Conservation (phyloP, 2,113 vertebrate genomes). For the Xerus inauris region DNA sequence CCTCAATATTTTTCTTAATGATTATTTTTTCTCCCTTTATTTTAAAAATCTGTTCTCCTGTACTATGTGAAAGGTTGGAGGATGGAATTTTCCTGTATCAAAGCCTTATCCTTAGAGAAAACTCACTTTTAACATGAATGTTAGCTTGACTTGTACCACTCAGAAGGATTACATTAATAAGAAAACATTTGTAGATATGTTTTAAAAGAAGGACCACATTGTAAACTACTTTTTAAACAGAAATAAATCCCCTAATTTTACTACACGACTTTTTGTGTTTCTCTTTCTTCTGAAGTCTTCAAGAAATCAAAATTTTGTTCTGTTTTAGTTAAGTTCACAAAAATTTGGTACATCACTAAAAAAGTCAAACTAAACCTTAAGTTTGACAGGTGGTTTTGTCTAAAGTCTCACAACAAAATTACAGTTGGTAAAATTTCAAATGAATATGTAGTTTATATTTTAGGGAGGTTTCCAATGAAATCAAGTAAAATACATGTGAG, state of each 20-base stretch:
- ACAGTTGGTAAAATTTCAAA: slow-evolving; percentile 29
- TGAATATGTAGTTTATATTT: neutral
- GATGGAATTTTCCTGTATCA: neutral
- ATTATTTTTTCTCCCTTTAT: slow-evolving; percentile 7
- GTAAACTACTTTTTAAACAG: neutral
- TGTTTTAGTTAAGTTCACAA: neutral
- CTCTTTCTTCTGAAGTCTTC: neutral
- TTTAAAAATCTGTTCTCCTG: neutral
- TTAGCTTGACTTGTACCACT: neutral
- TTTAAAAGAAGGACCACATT: slow-evolving; percentile 15
- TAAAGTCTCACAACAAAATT: neutral
- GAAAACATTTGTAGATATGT: neutral
- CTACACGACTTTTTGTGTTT: neutral
- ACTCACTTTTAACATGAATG: neutral
- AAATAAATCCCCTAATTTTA: slow-evolving; percentile 16
- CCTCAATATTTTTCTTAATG: neutral
- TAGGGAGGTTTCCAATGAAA: neutral
- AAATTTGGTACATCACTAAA: neutral
- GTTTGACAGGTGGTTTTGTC: neutral
- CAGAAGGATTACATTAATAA: neutral
- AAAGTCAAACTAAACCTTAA: slow-evolving; percentile 3
- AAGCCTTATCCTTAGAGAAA: neutral
- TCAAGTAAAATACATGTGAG: neutral
- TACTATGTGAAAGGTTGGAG: neutral
- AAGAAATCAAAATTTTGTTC: slow-evolving; percentile 22